Conservation (phyloP, 2,113 vertebrate species). For the Mellivora capensis region DNA sequence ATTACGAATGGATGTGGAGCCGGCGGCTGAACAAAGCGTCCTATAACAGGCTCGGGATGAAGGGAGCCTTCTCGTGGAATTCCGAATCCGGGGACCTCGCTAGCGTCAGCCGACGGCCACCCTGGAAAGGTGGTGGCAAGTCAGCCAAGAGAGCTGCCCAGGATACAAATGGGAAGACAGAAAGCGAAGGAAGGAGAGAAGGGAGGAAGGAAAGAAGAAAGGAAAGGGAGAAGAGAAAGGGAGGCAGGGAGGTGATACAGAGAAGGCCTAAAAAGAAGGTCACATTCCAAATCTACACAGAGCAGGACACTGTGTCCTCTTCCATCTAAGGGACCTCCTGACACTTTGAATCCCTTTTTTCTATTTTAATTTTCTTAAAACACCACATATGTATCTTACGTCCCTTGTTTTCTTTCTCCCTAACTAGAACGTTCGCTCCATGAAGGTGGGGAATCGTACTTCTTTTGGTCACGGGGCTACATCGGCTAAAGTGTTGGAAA, state of each 20-base stretch:
- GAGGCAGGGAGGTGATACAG: accelerated
- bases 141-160: neutral
- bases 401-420: neutral
- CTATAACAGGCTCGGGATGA: too few relatives aligned
- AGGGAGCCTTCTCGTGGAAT: neutral
- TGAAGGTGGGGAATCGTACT: neutral
- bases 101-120: neutral
- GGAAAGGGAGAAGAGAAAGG: neutral
- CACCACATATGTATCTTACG: neutral
- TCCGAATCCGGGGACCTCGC: neutral
- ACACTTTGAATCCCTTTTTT: neutral
- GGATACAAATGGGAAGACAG: neutral
- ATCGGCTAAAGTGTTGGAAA: neutral
- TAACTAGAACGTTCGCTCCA: neutral
- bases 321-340: neutral
- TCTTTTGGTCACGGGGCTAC: neutral
- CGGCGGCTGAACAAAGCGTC: neutral
- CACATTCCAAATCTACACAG: neutral
- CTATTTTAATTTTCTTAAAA: neutral
- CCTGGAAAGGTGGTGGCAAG: neutral
- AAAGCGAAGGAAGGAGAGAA: neutral
- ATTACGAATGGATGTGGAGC: neutral
- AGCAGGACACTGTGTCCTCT: neutral
- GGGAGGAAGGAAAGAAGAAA: neutral
- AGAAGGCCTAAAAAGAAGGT: neutral